These are phyloP conservation scores for Drosophila carrolli DNA, from an alignment of 1,140 invertebrate species.

Conservation along the genomic window DNA sequence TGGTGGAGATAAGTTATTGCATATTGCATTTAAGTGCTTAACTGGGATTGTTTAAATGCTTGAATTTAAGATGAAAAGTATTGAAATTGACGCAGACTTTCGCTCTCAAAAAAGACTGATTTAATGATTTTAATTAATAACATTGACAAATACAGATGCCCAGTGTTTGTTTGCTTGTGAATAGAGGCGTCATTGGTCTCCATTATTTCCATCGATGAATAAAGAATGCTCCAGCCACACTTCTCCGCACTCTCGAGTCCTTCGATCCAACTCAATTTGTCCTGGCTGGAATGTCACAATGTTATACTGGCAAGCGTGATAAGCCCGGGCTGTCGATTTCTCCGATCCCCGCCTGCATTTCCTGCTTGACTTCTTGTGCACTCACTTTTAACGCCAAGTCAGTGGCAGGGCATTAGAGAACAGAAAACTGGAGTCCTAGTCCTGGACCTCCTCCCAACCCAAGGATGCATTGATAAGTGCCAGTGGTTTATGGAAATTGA, in stretches of 20 bases:
- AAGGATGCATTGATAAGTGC: conserved; percentile 46
- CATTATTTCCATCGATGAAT: not conserved
- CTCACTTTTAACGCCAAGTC: conserved; percentile 32
- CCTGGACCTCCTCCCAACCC: not conserved
- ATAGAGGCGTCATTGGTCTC: not conserved
- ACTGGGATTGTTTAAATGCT: not conserved
- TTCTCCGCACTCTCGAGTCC: conserved; percentile 9
- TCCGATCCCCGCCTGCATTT: conserved; percentile 16
- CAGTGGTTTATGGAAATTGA: conserved; percentile 72
- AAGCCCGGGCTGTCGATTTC: conserved; percentile 15
- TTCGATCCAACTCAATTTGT: conserved; percentile 28
- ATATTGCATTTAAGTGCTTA: not conserved
- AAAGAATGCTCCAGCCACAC: conserved; percentile 20
- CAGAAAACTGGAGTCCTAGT: not conserved
- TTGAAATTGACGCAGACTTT: not conserved
- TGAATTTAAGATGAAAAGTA: not conserved
- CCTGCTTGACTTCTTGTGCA: conserved; percentile 30
- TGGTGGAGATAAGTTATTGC: not conserved
- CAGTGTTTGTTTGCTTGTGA: not conserved
- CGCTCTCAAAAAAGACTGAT: conserved; percentile 3
- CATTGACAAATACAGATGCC: not conserved
- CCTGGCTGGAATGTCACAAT: conserved; percentile 21
- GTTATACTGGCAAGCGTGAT: conserved; percentile 12
- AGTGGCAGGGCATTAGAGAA: conserved; percentile 23
- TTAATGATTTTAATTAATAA: conserved; percentile 29